Evolutionary conservation across 2,797 vertebrate species (phyloP), one percentile per base, ranked within the genome.

Genomic region (Phaenicophaeus curvirostris): DNA sequence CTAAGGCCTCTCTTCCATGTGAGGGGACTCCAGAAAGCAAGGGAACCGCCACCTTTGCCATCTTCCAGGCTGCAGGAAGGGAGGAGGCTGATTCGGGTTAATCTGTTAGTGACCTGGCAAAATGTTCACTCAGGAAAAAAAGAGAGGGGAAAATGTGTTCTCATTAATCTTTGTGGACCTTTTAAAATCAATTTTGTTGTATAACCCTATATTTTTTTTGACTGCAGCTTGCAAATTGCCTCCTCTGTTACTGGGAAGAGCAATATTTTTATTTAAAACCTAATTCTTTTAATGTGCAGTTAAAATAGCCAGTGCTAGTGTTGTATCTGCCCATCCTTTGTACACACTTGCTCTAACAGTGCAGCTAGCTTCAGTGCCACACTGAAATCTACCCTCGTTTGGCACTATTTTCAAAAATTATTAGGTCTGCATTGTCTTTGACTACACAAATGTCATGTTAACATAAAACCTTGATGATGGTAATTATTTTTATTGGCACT

Each of bases 401-500:
- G n/a, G 61, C 54, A 68, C 6, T 10, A 37, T 50, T 81, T 46
- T 3, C 53, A 83, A 69, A 76, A 76, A 58, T 21, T 0, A 42
- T 58, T 23, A 55, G 61, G 27, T 31, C 37, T 92, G n/a, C 21
- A 20, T 80, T 93, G 90, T 42, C 51, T 85, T 77, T 89, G 37
- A 61, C 78, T 31, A 41, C 6, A 16, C 21, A 66, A 65, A 58
- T 9, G 48, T 23, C 25, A 51, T 30, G 51, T 87, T 51, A 39
- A 35, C 11, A 44, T 39, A 54, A 71, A 71, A 9, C 35, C 9
- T 20, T 69, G 11, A 65, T 33, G 33, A 46, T 13, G 11, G 21
- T 37, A 84, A 41, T 58, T 59, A 35, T 33, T 85, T 90, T 71
- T 67, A 79, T 76, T 74, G 63, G 28, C 57, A 85, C 0, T 0